These are phyloP conservation scores for Corythornis cristatus DNA, from an alignment of 2,113 vertebrate genomes.

Conservation along the genomic window DNA sequence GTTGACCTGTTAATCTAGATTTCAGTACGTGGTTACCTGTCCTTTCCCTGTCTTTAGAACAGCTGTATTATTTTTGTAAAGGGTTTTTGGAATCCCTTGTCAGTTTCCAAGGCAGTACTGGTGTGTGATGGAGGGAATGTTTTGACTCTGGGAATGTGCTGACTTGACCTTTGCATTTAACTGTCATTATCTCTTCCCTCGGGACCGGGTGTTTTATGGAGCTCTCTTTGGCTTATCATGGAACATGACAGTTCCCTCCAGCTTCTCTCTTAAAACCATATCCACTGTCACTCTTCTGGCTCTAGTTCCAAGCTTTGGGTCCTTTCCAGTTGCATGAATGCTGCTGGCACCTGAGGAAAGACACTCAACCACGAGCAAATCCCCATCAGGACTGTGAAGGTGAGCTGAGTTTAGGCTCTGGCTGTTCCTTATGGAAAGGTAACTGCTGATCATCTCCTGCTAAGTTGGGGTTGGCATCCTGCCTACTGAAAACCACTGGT, in stretches of 20 bases:
- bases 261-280: neutral
- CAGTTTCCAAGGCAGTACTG: constrained; percentile 41
- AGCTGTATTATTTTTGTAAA: constrained; percentile 17
- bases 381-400: constrained; percentile 1
- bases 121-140: neutral
- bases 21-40: neutral
- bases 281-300: neutral
- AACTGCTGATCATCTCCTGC: neutral
- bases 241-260: neutral
- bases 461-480: neutral
- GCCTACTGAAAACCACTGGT: constrained; percentile 34
- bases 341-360: constrained; percentile 1
- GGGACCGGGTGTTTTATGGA: neutral
- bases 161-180: neutral
- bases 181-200: neutral
- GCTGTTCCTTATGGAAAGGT: neutral
- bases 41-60: constrained; percentile 38
- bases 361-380: neutral
- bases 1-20: constrained; percentile 40
- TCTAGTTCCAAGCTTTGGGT: constrained; percentile 4
- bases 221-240: neutral
- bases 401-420: neutral
- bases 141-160: constrained; percentile 14
- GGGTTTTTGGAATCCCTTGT: constrained; percentile 1
- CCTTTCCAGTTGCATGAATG: constrained; percentile 12